Percentiles rank a stretch among this genome's conserved stretches.
phyloP scores from a whole-genome alignment of 2,113 vertebrate genomes.

The Podocnemis expansa region DNA sequence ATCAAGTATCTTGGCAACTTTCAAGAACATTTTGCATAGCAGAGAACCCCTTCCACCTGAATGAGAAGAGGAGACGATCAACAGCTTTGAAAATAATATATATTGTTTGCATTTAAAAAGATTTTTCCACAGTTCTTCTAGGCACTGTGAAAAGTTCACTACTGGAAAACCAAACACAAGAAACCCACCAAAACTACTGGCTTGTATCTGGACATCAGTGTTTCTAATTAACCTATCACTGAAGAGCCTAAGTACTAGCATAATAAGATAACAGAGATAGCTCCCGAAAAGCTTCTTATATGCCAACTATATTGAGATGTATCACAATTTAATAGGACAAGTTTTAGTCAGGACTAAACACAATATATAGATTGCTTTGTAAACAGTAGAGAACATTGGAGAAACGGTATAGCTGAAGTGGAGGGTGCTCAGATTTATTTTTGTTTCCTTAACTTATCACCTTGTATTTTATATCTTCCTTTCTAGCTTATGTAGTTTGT shows the following conservation, averaged over 20 bases:
- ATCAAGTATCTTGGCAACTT: background rate
- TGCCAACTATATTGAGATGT: background rate
- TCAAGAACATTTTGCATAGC: background rate
- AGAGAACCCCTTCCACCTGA: background rate
- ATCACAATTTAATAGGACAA: background rate
- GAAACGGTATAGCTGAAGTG: background rate
- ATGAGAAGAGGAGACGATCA: background rate
- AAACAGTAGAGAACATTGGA: background rate
- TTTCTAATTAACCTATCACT: background rate
- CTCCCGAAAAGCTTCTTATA: background rate
- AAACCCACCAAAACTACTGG: fast-evolving
- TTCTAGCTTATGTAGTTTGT: background rate
- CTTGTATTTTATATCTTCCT: background rate
- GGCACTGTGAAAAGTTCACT: background rate
- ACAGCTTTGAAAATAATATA: background rate
- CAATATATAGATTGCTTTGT: fast-evolving
- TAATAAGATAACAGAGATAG: fast-evolving
- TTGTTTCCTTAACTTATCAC: background rate
- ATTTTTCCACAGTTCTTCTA: background rate
- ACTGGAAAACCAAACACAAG: background rate
- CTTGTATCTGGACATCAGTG: background rate
- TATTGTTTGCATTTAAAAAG: background rate
- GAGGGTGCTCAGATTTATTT: background rate
- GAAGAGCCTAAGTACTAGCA: background rate
- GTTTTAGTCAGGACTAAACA: background rate